Percentiles rank a stretch among this genome's conserved stretches.
Evolutionary conservation across 2,113 vertebrate genomes (phyloP).

Genomic region (Pandion haliaetus): DNA sequence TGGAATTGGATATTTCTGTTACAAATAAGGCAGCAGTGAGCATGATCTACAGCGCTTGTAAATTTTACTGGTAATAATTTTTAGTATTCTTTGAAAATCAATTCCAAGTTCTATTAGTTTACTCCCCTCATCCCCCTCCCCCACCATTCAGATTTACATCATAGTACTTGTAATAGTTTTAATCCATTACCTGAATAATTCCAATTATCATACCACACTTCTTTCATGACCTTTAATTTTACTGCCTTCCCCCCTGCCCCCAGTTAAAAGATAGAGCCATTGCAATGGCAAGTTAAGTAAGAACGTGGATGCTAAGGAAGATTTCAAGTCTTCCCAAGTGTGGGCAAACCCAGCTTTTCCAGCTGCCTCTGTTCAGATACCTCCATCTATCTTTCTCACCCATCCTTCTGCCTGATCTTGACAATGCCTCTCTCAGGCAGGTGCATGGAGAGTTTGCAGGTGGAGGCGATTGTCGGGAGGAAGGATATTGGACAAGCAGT

Average conservation of each 20-base stretch:
- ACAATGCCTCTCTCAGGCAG: not conserved
- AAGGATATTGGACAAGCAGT: not conserved
- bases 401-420: not conserved
- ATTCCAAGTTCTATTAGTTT: constrained; percentile 31
- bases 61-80: constrained; percentile 52
- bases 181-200: constrained; percentile 44
- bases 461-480: not conserved
- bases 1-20: constrained; percentile 35
- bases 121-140: not conserved
- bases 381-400: not conserved
- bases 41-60: constrained; percentile 1
- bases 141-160: constrained; percentile 25
- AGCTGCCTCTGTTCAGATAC: not conserved
- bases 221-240: constrained; percentile 18
- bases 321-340: not conserved
- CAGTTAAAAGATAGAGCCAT: not conserved
- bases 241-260: not conserved
- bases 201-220: constrained; percentile 1
- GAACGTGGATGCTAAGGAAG: not conserved
- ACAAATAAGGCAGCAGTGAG: constrained; percentile 4
- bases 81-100: constrained; percentile 54
- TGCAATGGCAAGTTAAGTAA: not conserved
- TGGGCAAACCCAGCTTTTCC: not conserved
- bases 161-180: not conserved
- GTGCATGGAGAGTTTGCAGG: not conserved